These are phyloP conservation scores for Sebastes vulpes DNA, from an alignment of 2,797 vertebrate species.

Conservation along the genomic window DNA sequence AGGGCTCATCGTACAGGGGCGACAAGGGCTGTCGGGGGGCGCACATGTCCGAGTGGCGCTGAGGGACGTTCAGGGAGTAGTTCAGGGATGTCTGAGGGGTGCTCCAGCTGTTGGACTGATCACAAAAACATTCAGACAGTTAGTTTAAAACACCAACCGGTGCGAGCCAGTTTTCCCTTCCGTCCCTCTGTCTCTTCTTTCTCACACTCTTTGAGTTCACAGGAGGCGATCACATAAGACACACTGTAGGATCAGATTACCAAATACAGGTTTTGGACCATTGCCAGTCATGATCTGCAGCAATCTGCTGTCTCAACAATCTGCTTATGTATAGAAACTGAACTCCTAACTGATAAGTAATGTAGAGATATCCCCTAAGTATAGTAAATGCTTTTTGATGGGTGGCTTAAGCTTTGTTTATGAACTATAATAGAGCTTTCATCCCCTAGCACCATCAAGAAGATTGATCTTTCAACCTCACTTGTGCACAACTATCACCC, in stretches of 20 bases:
- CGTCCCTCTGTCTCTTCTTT: neutral
- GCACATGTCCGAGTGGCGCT: constrained; percentile 86
- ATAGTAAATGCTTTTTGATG: neutral
- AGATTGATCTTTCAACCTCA: constrained; percentile 48
- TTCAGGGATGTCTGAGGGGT: constrained; percentile 80
- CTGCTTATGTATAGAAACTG: neutral
- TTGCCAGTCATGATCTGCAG: constrained; percentile 21
- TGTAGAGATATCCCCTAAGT: neutral
- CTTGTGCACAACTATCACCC: constrained; percentile 15
- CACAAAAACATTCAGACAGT: constrained; percentile 48
- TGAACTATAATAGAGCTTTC: constrained; percentile 13
- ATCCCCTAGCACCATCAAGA: constrained; percentile 16
- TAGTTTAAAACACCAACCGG: constrained; percentile 8
- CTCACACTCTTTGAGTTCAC: constrained; percentile 12
- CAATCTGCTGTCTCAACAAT: constrained; percentile 10
- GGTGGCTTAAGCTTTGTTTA: constrained; percentile 15
- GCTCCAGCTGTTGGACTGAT: constrained; percentile 88
- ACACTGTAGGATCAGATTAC: constrained; percentile 33
- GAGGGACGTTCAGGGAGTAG: constrained; percentile 70
- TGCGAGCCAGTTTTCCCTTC: neutral
- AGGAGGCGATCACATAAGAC: constrained; percentile 35
- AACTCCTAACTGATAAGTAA: neutral
- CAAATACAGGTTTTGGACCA: constrained; percentile 3
- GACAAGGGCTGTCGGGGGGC: constrained; percentile 83
- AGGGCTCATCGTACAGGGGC: constrained; percentile 88